Conservation (phyloP, 2,888 invertebrate species). For the Brenthis hecate region DNA sequence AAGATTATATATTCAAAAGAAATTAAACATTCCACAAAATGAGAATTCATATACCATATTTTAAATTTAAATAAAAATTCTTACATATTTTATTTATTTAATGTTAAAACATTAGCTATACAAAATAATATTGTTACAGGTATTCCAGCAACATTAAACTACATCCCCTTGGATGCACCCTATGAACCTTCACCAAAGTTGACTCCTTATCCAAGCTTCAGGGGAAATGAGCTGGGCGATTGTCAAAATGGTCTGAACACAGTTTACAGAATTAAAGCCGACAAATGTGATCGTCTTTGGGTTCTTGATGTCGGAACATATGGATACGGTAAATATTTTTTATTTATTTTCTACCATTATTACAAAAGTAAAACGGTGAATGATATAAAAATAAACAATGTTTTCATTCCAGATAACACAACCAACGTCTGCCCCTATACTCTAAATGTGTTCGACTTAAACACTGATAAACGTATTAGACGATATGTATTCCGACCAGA, state of each 20-base stretch:
- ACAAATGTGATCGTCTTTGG: constrained; percentile 91
- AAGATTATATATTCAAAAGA: neutral
- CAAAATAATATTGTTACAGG: constrained; percentile 73
- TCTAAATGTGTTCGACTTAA: constrained; percentile 88
- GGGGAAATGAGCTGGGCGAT: constrained; percentile 88
- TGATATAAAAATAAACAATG: neutral
- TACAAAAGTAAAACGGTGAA: neutral
- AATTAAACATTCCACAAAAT: too few relatives aligned
- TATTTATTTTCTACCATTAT: neutral
- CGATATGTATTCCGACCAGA: constrained; percentile 86
- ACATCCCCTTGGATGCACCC: constrained; percentile 86
- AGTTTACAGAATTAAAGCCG: constrained; percentile 90
- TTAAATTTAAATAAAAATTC: too few relatives aligned
- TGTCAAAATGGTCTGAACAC: constrained; percentile 89
- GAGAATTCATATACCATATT: too few relatives aligned
- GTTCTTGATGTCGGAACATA: constrained; percentile 92
- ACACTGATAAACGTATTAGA: constrained; percentile 86
- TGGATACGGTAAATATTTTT: constrained; percentile 84
- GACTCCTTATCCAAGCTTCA: constrained; percentile 90
- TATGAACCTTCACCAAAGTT: constrained; percentile 88
- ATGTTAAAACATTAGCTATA: neutral
- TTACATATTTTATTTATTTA: neutral
- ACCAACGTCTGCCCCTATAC: constrained; percentile 91
- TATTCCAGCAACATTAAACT: constrained; percentile 91
- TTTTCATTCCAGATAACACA: constrained; percentile 65